Evolutionary conservation across 2,888 invertebrate species (phyloP), one percentile per base, ranked within the genome.

Genomic region (Acrobasis consociella): DNA sequence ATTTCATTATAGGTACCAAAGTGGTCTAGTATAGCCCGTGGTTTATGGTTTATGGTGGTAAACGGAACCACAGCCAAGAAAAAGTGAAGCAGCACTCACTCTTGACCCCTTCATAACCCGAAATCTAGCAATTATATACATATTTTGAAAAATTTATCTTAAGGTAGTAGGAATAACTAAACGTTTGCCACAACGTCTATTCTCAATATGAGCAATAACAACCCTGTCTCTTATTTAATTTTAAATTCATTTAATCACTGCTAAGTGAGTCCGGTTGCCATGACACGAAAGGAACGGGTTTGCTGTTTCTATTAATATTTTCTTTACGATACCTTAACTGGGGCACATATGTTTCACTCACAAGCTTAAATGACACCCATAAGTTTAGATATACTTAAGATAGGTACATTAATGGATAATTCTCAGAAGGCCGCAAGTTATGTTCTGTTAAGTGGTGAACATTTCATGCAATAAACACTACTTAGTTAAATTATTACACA

Each of bases 271-370:
- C 79, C 75, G 82, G 72, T 88, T 76, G 85, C 89, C 89, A 67
- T 91, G 90, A 91, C 89, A 89, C 83, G 82, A 83, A 87, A 83
- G 77, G 65, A 80, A 89, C 87, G 65, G 74, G 86, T 87, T 83
- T 76, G 72, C 75, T 72, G 70, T 74, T 74, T 69, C 67, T 65
- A 65, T 67, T 64, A 62, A 70, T 68, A 70, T 67, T 69, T 69
- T 69, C 67, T 71, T 72, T 71, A 68, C 60, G 67, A 73, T 73
- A 70, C 68, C 69, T 66, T 72, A 82, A 75, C 75, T 86, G 69
- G 86, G 77, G 65, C 86, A 86, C 85, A 81, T 82, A 72, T 86
- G 83, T 70, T 70, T 65, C 17, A 49, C 62, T 39, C 60, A 62
- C 51, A 49, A 13, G 49, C 15, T 51, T 60, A 60, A 60, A 60